Base-by-base conservation (phyloP, 1,140 invertebrate genomes). In the Amphibalanus amphitrite region DNA sequence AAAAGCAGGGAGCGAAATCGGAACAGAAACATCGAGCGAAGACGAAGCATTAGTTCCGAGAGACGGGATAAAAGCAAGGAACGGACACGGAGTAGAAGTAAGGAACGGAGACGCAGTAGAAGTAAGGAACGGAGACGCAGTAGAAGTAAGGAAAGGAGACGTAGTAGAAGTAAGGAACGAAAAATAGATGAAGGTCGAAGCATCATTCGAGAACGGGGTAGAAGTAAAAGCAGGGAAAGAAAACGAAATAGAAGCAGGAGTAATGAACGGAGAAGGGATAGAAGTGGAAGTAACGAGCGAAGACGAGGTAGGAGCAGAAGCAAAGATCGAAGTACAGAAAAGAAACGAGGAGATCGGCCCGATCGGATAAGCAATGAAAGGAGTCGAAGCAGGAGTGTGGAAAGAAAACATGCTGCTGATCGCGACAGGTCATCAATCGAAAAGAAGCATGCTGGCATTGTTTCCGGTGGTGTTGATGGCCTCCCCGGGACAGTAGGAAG, bases 181-280 rank as follows among this genome's bases (percentile, higher is more conserved):
- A 23, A 64, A 65, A 17, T 28, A 17, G 69, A 47, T 72, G 26
- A 13, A 4, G 28, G n/a, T n/a, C n/a, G 3, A 64, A 20, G 0
- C 30, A 72, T 69, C 30, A 38, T 0, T 15, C 26, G 6, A 47
- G 13, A 4, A 4, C n/a, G 69, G 70, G 26, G 3, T 29, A n/a
- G n/a, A n/a, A n/a, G n/a, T n/a, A 8, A 10, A 28, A n/a, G n/a
- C 29, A 71, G 28, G 25, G 33, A 64, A 29, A 64, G 13, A 47
- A 71, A 17, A 28, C 23, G 71, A 71, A 26, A 3, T 29, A 72
- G n/a, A n/a, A n/a, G n/a, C n/a, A n/a, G n/a, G n/a, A n/a, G n/a
- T n/a, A n/a, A n/a, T n/a, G n/a, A n/a, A n/a, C n/a, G n/a, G n/a
- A n/a, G n/a, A n/a, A n/a, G n/a, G n/a, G n/a, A n/a, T n/a, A n/a